Base-by-base conservation (phyloP, 2,113 vertebrate genomes). In the Malaclemys terrapin region DNA sequence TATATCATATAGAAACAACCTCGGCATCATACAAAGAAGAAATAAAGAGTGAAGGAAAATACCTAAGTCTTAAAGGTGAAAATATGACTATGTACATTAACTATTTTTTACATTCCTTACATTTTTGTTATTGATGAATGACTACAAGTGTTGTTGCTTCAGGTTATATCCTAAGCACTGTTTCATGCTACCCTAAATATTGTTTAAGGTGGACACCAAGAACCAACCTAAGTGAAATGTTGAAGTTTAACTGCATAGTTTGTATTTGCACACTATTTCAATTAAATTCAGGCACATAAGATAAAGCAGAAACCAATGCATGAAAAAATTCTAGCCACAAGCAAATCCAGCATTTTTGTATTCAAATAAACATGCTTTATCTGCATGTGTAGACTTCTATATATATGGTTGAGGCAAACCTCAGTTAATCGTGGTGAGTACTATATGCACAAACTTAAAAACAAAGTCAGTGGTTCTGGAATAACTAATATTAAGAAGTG, bases 111-210 rank as follows among this genome's bases (percentile, higher is more conserved):
- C 97, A 97, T 98, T 97, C 97, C 91, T 97, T 5, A 12, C 94
- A 97, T 97, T 95, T 94, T 96, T 97, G 75, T 91, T 50, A 52
- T 91, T 97, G 97, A 98, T 96, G 94, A 97, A 97, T 84, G 91
- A 93, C 96, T 96, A 96, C 56, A 57, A 52, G 91, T 95, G 89
- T 14, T 96, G 93, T 94, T 97, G 96, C 93, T 93, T 88, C 22
- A 6, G 96, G 97, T 94, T 92, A 52, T 42, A 96, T 90, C 93
- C 91, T 92, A 82, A 91, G 54, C 88, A 91, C 89, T 12, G 4
- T 83, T 91, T 95, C 89, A 49, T 45, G 81, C 86, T 96, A 75
- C 92, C 83, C 92, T 95, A 79, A 91, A 91, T 96, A 91, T 90
- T 90, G 89, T 97, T 97, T 96, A 96, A 97, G 96, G 96, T 95